Conservation (phyloP, 2,113 vertebrate genomes). For the Sapajus apella region DNA sequence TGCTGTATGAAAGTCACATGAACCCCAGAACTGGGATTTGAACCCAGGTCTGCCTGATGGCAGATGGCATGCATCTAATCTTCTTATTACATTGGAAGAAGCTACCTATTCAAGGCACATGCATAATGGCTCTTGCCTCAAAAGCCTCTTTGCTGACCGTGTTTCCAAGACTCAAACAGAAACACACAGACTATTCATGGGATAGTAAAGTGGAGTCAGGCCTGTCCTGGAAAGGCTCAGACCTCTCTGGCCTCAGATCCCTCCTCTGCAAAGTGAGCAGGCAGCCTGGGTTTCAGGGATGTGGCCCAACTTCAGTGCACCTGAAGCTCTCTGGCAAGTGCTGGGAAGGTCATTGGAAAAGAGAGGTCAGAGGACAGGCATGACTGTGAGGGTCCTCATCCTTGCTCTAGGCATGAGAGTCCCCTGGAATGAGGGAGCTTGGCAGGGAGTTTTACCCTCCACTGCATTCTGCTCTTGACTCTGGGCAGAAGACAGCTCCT, state of each 20-base stretch:
- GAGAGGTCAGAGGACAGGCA: not conserved
- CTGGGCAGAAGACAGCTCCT: not conserved
- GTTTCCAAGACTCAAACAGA: not conserved
- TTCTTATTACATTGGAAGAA: not conserved
- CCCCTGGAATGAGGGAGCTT: not conserved
- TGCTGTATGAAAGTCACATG: not conserved
- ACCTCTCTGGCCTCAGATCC: not conserved
- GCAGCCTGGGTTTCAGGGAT: not conserved
- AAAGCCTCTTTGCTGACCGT: not conserved
- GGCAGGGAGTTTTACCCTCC: not conserved
- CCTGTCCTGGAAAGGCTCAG: not conserved
- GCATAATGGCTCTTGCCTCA: not conserved
- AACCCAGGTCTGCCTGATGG: not conserved
- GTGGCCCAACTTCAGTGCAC: not conserved
- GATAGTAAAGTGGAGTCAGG: not conserved
- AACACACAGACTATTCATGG: not conserved
- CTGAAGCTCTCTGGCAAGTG: not conserved
- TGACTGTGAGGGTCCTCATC: fast-evolving
- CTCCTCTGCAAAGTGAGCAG: not conserved
- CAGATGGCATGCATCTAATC: not conserved
- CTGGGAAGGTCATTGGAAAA: not conserved
- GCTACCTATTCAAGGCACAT: not conserved
- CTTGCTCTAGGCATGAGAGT: not conserved
- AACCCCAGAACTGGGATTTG: not conserved
- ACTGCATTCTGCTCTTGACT: not conserved